phyloP scores from a whole-genome alignment of 2,888 invertebrate species.

The Hyposoter dolosus region DNA sequence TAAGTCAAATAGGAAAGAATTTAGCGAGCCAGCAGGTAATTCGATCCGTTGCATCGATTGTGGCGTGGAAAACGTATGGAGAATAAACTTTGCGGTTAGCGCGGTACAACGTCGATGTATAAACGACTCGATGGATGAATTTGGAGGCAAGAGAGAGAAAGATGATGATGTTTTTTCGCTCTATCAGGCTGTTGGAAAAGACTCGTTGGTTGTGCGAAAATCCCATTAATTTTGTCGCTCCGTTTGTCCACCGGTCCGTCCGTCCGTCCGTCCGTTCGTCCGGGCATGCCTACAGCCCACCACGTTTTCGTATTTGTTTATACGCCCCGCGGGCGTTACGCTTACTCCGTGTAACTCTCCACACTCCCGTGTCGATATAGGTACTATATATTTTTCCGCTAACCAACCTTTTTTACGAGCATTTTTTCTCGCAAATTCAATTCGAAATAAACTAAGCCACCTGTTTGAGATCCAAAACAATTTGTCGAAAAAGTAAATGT shows the following conservation, averaged over 20 bases:
- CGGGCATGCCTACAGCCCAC: slow-evolving; percentile 27
- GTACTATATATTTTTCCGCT: slow-evolving; percentile 24
- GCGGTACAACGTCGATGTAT: slow-evolving; percentile 52
- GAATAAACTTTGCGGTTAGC: slow-evolving; percentile 21
- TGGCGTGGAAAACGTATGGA: slow-evolving; percentile 20
- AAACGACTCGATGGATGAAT: slow-evolving; percentile 55
- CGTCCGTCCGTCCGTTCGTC: slow-evolving; percentile 57
- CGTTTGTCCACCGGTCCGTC: slow-evolving; percentile 62
- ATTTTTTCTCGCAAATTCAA: slow-evolving; percentile 20
- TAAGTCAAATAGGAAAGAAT: background rate
- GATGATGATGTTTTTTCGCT: slow-evolving; percentile 29
- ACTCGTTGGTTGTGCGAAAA: slow-evolving; percentile 60
- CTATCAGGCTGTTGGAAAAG: slow-evolving; percentile 33
- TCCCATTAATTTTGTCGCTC: slow-evolving; percentile 69
- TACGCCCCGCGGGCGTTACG: slow-evolving; percentile 57
- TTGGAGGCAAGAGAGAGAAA: slow-evolving; percentile 41
- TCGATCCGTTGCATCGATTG: background rate
- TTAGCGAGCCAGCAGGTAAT: background rate
- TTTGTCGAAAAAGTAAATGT: slow-evolving; percentile 38
- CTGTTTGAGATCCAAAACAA: slow-evolving; percentile 61
- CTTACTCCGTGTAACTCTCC: background rate
- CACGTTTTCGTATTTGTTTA: slow-evolving; percentile 66
- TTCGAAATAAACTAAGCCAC: slow-evolving; percentile 37
- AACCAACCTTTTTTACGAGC: slow-evolving; percentile 24
- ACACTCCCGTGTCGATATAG: background rate